These are phyloP conservation scores for Odobenus rosmarus DNA, from an alignment of 2,113 vertebrate species.

Conservation along the genomic window DNA sequence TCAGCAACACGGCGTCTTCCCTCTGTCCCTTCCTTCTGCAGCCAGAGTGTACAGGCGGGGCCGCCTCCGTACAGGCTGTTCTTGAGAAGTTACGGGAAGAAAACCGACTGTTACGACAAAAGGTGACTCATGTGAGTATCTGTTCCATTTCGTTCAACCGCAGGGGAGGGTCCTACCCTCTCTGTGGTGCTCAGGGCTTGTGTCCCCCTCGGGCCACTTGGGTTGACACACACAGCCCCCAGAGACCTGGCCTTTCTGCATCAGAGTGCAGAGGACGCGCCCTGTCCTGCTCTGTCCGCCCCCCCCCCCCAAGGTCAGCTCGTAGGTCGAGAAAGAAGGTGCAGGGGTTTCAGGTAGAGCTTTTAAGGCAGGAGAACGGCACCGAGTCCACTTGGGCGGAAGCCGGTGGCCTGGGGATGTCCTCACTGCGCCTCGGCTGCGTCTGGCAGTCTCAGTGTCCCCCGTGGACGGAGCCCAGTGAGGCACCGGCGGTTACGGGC, in stretches of 20 bases:
- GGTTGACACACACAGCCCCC: too few relatives aligned
- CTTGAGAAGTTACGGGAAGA: conserved; percentile 90
- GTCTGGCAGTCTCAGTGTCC: background rate
- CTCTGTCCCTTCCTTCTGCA: conserved; percentile 47
- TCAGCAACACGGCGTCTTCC: background rate
- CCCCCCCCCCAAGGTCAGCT: too few relatives aligned
- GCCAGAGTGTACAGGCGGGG: conserved; percentile 75
- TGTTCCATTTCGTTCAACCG: background rate
- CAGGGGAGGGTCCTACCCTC: background rate
- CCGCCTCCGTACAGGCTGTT: conserved; percentile 75
- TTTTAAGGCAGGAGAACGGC: background rate
- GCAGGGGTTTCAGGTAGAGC: background rate
- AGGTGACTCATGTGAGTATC: conserved; percentile 92
- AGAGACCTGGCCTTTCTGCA: background rate
- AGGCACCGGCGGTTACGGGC: background rate
- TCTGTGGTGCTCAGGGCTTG: background rate
- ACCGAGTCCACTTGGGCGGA: background rate
- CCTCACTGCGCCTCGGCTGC: background rate
- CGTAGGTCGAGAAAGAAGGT: background rate
- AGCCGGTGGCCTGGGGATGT: accelerated
- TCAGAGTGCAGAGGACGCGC: accelerated
- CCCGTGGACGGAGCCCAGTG: background rate
- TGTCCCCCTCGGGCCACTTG: background rate
- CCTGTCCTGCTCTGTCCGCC: background rate
- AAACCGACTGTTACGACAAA: conserved; percentile 91